Evolutionary conservation across 1,140 invertebrate species (phyloP).

Genomic region (Artemia franciscana): DNA sequence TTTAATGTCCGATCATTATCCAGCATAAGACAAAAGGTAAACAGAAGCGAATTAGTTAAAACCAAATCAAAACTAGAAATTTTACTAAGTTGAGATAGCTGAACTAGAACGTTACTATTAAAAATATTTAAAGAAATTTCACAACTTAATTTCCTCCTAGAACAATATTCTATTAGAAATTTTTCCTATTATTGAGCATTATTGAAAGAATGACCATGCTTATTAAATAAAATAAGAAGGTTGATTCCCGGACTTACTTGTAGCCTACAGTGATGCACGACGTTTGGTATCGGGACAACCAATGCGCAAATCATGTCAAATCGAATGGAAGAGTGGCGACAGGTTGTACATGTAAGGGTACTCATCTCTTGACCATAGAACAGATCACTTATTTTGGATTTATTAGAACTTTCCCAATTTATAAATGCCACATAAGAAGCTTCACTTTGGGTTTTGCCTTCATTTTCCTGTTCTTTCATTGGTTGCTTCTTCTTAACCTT

Average conservation of each 20-base stretch:
- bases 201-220: too few relatives aligned
- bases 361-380: slow-evolving; percentile 75
- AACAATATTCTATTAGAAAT: too few relatives aligned
- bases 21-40: too few relatives aligned
- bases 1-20: too few relatives aligned
- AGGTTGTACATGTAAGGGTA: slow-evolving; percentile 48
- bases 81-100: too few relatives aligned
- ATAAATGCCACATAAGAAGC: slow-evolving; percentile 43
- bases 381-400: slow-evolving; percentile 50
- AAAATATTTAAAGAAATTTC: too few relatives aligned
- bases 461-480: slow-evolving; percentile 24
- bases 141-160: too few relatives aligned
- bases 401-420: slow-evolving; percentile 39
- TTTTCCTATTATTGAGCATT: too few relatives aligned
- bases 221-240: too few relatives aligned
- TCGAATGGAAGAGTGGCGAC: slow-evolving; percentile 47
- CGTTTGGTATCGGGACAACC: slow-evolving; percentile 49
- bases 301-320: slow-evolving; percentile 76
- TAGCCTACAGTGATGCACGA: slow-evolving; percentile 33
- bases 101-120: too few relatives aligned
- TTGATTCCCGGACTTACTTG: slow-evolving; percentile 39
- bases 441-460: slow-evolving; percentile 20
- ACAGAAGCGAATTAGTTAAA: too few relatives aligned
- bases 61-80: too few relatives aligned
- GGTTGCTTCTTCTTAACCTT: slow-evolving; percentile 20